Conservation (phyloP, 2,113 vertebrate species). For the Psophia crepitans region DNA sequence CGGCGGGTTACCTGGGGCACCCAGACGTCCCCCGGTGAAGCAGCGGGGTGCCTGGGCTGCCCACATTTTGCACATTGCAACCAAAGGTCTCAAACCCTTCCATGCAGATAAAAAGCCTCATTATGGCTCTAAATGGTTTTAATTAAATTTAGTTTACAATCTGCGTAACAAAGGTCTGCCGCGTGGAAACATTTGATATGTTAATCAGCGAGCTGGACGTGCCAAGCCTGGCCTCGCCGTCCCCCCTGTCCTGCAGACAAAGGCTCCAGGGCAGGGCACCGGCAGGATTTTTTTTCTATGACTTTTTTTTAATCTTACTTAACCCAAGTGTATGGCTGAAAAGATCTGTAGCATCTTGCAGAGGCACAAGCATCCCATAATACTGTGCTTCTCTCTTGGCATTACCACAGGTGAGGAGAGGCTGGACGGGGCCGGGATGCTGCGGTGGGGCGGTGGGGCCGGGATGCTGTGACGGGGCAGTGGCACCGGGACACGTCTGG, state of each 20-base stretch:
- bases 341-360: accelerated
- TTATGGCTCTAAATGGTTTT: slow-evolving; percentile 74
- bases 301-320: not conserved
- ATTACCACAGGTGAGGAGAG: not conserved
- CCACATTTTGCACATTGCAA: accelerated
- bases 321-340: not conserved
- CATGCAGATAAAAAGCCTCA: not conserved
- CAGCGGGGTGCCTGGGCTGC: not conserved
- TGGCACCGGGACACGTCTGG: too few relatives aligned
- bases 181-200: slow-evolving; percentile 75
- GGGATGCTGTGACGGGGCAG: too few relatives aligned
- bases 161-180: slow-evolving; percentile 70
- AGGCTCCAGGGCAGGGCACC: not conserved
- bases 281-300: not conserved
- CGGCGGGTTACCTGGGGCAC: not conserved
- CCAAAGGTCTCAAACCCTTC: not conserved
- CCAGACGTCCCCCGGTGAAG: not conserved
- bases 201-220: slow-evolving; percentile 69
- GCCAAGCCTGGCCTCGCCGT: slow-evolving; percentile 59
- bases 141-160: slow-evolving; percentile 72
- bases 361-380: not conserved
- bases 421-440: accelerated
- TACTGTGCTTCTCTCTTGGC: not conserved
- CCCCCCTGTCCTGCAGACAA: slow-evolving; percentile 72
- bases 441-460: not conserved